A percentile compares a stretch with the other conserved stretches of the same genome.
These are phyloP conservation scores for Pyrochroa serraticornis DNA, from an alignment of 2,888 invertebrate genomes.

Conservation along the genomic window DNA sequence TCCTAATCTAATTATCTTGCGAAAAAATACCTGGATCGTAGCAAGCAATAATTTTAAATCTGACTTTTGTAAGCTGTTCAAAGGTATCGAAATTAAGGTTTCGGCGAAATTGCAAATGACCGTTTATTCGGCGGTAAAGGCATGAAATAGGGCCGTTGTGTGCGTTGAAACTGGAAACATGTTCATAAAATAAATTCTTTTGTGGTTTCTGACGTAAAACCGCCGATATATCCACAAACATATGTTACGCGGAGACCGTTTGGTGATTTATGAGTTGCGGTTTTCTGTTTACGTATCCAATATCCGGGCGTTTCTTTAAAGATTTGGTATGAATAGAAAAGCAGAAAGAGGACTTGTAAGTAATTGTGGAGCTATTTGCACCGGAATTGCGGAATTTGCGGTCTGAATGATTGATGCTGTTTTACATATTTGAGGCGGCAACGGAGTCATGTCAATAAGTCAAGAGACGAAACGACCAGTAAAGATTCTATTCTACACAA, in stretches of 20 bases:
- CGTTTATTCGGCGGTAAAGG: no score
- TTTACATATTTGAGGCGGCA: no score
- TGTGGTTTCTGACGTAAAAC: conserved; percentile 43
- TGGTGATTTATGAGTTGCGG: conserved; percentile 46
- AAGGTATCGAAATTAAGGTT: no score
- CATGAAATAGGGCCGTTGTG: conserved; percentile 8
- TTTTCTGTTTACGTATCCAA: conserved; percentile 47
- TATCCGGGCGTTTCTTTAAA: conserved; percentile 44
- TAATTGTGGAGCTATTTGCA: conserved; percentile 37
- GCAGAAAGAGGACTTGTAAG: conserved; percentile 37
- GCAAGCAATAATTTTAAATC: no score
- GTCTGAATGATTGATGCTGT: no score
- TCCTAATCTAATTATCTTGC: no score
- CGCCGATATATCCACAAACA: conserved; percentile 44
- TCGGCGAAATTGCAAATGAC: no score
- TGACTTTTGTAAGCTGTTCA: no score
- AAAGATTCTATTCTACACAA: no score
- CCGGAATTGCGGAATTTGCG: conserved; percentile 10
- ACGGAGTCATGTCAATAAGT: no score
- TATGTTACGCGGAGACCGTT: conserved; percentile 41
- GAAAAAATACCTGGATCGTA: no score
- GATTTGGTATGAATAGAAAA: conserved; percentile 42
- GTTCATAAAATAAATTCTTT: conserved; percentile 39
- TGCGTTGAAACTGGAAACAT: conserved; percentile 10
- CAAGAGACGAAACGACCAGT: no score